Conservation (phyloP, 1,140 invertebrate species). For the Listronotus oregonensis region DNA sequence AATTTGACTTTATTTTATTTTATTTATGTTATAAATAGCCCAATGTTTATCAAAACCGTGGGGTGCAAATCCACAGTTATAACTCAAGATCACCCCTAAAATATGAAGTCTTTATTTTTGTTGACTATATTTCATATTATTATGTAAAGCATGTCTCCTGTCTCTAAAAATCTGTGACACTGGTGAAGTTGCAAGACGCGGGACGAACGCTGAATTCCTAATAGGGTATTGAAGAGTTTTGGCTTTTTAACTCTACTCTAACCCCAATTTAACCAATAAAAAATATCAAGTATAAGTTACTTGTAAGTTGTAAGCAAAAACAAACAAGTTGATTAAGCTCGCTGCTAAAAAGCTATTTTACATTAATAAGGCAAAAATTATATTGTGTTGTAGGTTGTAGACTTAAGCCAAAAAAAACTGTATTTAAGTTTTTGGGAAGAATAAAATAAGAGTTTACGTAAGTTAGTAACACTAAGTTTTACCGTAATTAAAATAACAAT, state of each 20-base stretch:
- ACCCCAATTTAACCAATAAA: not conserved
- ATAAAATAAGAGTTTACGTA: too few species aligned
- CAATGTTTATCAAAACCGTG: constrained; percentile 15
- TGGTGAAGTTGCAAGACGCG: constrained; percentile 27
- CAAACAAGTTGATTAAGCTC: too few species aligned
- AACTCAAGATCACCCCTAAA: constrained; percentile 25
- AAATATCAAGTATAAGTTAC: not conserved
- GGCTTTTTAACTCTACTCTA: not conserved
- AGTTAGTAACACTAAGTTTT: too few species aligned
- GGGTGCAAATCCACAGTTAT: constrained; percentile 21
- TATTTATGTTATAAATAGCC: constrained; percentile 8
- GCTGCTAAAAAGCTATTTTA: too few species aligned
- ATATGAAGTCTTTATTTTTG: constrained; percentile 29
- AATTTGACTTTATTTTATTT: not conserved
- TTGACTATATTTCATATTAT: constrained; percentile 26
- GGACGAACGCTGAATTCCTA: constrained; percentile 21
- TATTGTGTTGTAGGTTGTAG: too few species aligned
- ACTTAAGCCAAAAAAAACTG: too few species aligned
- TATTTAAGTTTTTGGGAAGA: too few species aligned
- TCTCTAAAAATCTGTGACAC: constrained; percentile 28
- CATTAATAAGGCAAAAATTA: too few species aligned
- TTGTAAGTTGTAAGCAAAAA: too few species aligned
- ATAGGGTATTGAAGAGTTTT: constrained; percentile 25
- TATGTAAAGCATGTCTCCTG: constrained; percentile 30
- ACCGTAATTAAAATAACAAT: too few species aligned